These are phyloP conservation scores for Macrosiphum euphorbiae DNA, from an alignment of 2,888 invertebrate genomes.

Conservation along the genomic window DNA sequence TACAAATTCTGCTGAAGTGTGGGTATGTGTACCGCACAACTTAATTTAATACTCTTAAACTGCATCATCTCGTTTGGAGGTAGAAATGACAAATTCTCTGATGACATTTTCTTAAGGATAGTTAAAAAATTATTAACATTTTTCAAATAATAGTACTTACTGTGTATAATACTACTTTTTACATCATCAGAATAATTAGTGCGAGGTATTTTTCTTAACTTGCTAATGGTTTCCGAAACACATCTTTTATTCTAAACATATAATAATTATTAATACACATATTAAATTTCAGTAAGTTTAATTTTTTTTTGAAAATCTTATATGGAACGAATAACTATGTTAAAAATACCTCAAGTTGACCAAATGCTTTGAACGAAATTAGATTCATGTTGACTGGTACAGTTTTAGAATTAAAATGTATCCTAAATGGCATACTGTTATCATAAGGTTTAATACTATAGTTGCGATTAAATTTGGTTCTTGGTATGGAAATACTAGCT, in stretches of 20 bases:
- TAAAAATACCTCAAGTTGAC: slow-evolving; percentile 46
- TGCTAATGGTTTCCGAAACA: neutral
- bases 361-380: slow-evolving; percentile 60
- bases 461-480: slow-evolving; percentile 55
- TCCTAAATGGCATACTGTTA: slow-evolving; percentile 54
- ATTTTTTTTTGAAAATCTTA: neutral
- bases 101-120: neutral
- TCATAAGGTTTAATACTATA: slow-evolving; percentile 49
- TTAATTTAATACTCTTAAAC: neutral
- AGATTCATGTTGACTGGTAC: slow-evolving; percentile 56
- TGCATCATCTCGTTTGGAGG: neutral
- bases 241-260: slow-evolving; percentile 44
- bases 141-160: slow-evolving; percentile 38
- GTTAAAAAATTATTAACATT: neutral
- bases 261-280: neutral
- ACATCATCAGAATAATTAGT: slow-evolving; percentile 47
- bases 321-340: neutral
- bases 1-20: neutral
- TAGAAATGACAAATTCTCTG: neutral
- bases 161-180: slow-evolving; percentile 28
- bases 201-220: slow-evolving; percentile 37
- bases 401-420: slow-evolving; percentile 57
- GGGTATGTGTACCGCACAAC: neutral
- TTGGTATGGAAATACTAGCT: slow-evolving; percentile 55
- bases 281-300: neutral